Percentiles rank a stretch among this genome's conserved stretches.
Conservation (phyloP, 1,140 invertebrate species). For the Andricus grossulariae region DNA sequence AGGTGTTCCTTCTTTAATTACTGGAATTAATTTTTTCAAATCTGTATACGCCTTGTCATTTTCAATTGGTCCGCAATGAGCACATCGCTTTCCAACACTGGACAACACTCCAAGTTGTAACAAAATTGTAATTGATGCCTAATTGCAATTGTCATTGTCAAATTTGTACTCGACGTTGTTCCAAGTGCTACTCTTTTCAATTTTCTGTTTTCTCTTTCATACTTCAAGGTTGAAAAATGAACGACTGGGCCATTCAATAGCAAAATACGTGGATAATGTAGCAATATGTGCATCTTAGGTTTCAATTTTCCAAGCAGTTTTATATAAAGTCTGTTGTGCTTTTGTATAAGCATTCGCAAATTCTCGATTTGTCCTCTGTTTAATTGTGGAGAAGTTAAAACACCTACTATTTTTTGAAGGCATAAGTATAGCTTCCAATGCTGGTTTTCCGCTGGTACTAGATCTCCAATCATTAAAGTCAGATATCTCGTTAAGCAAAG, state of each 20-base stretch:
- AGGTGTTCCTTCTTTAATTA: neutral
- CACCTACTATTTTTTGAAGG: too few relatives aligned
- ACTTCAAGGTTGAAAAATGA: conserved; percentile 30
- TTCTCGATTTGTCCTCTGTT: too few relatives aligned
- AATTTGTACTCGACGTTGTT: conserved; percentile 32
- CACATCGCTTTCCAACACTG: neutral
- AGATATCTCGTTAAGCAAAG: conserved; percentile 38
- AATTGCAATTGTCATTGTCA: conserved; percentile 36
- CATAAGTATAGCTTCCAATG: too few relatives aligned
- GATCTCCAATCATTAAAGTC: conserved; percentile 36
- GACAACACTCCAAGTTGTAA: neutral
- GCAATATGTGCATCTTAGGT: conserved; percentile 41
- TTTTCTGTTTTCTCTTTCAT: conserved; percentile 40
- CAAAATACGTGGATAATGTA: conserved; percentile 42
- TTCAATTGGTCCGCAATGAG: conserved; percentile 4
- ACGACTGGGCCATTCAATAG: conserved; percentile 36
- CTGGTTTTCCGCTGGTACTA: neutral
- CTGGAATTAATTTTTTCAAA: conserved; percentile 13
- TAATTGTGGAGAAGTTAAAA: too few relatives aligned
- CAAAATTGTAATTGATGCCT: conserved; percentile 42
- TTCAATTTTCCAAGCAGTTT: conserved; percentile 40
- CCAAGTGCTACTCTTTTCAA: conserved; percentile 36
- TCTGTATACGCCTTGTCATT: neutral
- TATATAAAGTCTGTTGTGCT: conserved; percentile 34
- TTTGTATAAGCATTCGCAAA: conserved; percentile 5